Evolutionary conservation across 2,888 invertebrate species (phyloP), one percentile per base, ranked within the genome.

Genomic region (Pelosia muscerda): DNA sequence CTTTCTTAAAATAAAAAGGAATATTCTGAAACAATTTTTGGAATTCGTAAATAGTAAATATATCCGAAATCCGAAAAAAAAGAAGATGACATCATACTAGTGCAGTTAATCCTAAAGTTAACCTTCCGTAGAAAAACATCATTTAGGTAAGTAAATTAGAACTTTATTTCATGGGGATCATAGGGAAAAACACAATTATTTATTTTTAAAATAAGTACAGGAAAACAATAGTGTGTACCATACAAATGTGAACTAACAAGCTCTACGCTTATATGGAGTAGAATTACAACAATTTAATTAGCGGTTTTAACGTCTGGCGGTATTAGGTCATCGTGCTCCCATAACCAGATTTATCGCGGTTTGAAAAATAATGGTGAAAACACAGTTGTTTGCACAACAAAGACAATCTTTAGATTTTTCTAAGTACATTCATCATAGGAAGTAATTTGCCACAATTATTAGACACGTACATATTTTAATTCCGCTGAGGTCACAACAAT

Each of bases 361-460:
- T 31, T n/a, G 53, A 25, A 19, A 31, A 22, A 53, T 49, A 19
- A 8, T 49, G 19, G n/a, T 49, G 49, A 54, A 62, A 49, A 62
- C 49, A n/a, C 9, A 5, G n/a, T 54, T 9, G 34, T 31, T 28
- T 23, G 25, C 8, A 54, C 19, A 53, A 65, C 68, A 72, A 70
- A 65, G 65, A 59, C 54, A 65, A 26, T 13, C 6, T 26, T 56
- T 19, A 53, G 56, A 55, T 61, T 58, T 26, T 42, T 56, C 31
- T 58, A 34, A n/a, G 60, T 59, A 76, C 84, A 85, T 88, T 88
- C 81, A 84, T 86, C 87, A 77, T 85, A 92, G 94, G 93, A 93
- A 94, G 93, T 92, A 90, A 93, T 94, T 93, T 92, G 83, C 81
- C 77, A 80, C 83, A 81, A 81, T 88, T 90, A 92, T 92, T 90